A percentile compares a stretch with the other conserved stretches of the same genome.
Evolutionary conservation across 1,140 invertebrate genomes (phyloP).

Genomic region (Rhagoletis pomonella): DNA sequence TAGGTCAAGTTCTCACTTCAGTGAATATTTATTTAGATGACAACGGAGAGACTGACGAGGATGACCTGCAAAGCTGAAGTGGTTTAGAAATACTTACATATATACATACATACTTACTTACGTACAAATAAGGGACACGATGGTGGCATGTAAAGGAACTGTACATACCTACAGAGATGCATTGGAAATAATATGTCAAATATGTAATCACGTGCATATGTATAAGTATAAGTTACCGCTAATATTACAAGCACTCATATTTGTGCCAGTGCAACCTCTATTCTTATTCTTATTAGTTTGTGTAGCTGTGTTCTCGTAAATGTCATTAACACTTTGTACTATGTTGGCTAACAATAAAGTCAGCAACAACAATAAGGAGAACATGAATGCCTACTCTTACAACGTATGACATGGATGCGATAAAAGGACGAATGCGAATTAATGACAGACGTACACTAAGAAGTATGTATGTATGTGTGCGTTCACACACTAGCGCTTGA

Average conservation of each 20-base stretch:
- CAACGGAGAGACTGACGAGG: not conserved
- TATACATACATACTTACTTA: not conserved
- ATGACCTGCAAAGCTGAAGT: conserved; percentile 1
- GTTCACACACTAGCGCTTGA: too few species aligned
- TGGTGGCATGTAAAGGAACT: not conserved
- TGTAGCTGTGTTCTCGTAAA: not conserved
- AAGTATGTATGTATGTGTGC: not conserved
- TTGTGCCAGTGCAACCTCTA: not conserved
- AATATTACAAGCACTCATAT: not conserved
- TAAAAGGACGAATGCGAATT: not conserved
- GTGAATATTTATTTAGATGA: not conserved
- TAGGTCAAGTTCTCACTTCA: conserved; percentile 56
- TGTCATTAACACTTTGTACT: conserved; percentile 20
- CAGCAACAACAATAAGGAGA: not conserved
- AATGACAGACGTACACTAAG: not conserved
- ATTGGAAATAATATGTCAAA: too few species aligned
- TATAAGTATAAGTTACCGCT: too few species aligned
- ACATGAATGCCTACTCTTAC: not conserved
- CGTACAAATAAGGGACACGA: not conserved
- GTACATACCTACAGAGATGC: not conserved
- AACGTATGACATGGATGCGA: not conserved
- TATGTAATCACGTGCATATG: too few species aligned
- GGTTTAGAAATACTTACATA: not conserved
- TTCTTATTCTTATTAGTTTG: not conserved
- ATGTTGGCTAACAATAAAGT: not conserved